Conservation (phyloP, 2,888 invertebrate species). For the Galerucella nymphaeae region DNA sequence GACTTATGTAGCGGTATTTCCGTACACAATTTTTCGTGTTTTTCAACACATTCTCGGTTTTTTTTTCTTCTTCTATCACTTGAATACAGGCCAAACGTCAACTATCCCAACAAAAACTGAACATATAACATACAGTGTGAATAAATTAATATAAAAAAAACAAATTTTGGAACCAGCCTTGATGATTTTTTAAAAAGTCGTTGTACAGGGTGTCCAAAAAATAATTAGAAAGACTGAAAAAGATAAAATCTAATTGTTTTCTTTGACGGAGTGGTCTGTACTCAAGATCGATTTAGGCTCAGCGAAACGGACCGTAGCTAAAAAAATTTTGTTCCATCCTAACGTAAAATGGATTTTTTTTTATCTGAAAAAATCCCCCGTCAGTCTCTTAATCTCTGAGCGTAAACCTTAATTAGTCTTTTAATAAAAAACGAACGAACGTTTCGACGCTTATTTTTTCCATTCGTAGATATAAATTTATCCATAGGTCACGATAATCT, state of each 20-base stretch:
- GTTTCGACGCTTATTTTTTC: constrained; percentile 29
- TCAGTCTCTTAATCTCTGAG: constrained; percentile 42
- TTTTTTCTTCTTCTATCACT: constrained; percentile 1
- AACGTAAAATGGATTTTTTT: no score
- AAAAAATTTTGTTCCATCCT: neutral
- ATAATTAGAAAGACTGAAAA: no score
- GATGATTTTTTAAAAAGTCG: no score
- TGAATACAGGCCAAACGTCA: constrained; percentile 21
- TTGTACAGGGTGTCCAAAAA: no score
- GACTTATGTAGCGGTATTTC: constrained; percentile 65
- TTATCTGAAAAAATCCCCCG: constrained; percentile 11
- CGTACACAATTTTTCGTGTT: constrained; percentile 54
- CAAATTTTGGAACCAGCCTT: no score
- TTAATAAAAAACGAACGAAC: constrained; percentile 14
- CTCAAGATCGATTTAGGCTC: constrained; percentile 33
- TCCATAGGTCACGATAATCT: constrained; percentile 38
- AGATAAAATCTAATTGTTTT: no score
- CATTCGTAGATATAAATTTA: constrained; percentile 36
- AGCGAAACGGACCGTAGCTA: constrained; percentile 29
- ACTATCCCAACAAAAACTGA: neutral
- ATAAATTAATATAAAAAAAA: no score
- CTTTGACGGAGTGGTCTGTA: constrained; percentile 15
- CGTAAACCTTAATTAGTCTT: constrained; percentile 34
- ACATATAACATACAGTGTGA: no score
- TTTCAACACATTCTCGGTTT: constrained; percentile 25